A percentile compares a stretch with the other conserved stretches of the same genome.
These are phyloP conservation scores for Calypte anna DNA, from an alignment of 2,113 vertebrate genomes.

Conservation along the genomic window DNA sequence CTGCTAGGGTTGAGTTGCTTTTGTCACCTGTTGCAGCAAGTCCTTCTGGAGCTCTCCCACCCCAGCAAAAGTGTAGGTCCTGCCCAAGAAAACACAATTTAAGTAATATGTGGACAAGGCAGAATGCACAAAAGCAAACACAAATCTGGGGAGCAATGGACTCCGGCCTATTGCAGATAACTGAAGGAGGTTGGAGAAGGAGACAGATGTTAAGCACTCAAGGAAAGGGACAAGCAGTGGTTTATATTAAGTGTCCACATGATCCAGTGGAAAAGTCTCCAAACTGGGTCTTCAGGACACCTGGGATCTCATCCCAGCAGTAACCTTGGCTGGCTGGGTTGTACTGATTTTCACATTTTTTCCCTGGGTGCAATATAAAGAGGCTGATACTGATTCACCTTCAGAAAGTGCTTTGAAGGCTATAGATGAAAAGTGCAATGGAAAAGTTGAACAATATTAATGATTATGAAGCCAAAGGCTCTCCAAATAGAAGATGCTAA, in stretches of 20 bases:
- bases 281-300: background rate
- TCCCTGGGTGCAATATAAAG: background rate
- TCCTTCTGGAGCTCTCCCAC: background rate
- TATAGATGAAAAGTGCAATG: constrained; percentile 8
- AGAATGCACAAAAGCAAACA: background rate
- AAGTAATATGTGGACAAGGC: accelerated
- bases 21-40: background rate
- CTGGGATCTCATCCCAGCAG: background rate
- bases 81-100: background rate
- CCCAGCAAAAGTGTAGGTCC: accelerated
- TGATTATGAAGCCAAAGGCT: constrained; percentile 5
- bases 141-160: background rate
- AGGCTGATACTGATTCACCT: background rate
- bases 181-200: background rate
- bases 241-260: background rate
- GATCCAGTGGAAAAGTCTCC: background rate
- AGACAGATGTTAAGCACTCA: background rate
- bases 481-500: constrained; percentile 50
- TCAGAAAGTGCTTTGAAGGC: constrained; percentile 15
- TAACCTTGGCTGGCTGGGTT: background rate
- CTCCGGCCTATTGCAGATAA: background rate
- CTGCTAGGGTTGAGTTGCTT: background rate
- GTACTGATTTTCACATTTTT: background rate
- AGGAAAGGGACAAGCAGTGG: background rate
- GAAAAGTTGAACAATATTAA: constrained; percentile 56